Evolutionary conservation across 2,797 vertebrate genomes (phyloP).

Genomic region (Gadopsis marmoratus): DNA sequence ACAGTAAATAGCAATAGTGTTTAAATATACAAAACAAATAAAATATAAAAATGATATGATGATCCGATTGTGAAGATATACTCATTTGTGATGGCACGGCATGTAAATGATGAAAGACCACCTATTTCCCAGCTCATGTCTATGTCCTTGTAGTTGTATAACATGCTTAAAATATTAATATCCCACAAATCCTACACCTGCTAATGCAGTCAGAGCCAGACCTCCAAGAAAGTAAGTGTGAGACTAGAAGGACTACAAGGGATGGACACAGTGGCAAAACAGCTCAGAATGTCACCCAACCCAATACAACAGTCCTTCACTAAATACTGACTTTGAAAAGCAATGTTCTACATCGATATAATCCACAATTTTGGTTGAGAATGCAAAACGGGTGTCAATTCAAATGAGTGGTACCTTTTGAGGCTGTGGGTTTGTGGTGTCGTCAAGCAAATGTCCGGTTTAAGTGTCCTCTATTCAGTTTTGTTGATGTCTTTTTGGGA

Average conservation of each 20-base stretch:
- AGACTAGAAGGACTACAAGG: background rate
- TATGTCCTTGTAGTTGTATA: background rate
- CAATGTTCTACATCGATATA: background rate
- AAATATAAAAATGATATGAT: slow-evolving; percentile 1
- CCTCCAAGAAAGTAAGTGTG: background rate
- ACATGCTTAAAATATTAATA: background rate
- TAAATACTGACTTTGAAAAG: background rate
- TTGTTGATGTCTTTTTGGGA: background rate
- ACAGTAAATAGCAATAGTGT: slow-evolving; percentile 10
- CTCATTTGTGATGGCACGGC: background rate
- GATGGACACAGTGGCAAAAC: background rate
- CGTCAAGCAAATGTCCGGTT: background rate
- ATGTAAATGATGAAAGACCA: background rate
- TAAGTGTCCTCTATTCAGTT: background rate
- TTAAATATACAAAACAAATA: background rate
- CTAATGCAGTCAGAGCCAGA: background rate
- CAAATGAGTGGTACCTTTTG: background rate
- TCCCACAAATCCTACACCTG: background rate
- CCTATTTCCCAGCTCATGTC: background rate
- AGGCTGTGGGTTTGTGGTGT: background rate
- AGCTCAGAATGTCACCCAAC: background rate
- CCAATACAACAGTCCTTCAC: background rate
- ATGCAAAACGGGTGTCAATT: background rate
- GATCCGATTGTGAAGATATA: background rate
- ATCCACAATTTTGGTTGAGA: background rate